These are phyloP conservation scores for Cochlearius cochlearius DNA, from an alignment of 2,113 vertebrate genomes.

Conservation along the genomic window DNA sequence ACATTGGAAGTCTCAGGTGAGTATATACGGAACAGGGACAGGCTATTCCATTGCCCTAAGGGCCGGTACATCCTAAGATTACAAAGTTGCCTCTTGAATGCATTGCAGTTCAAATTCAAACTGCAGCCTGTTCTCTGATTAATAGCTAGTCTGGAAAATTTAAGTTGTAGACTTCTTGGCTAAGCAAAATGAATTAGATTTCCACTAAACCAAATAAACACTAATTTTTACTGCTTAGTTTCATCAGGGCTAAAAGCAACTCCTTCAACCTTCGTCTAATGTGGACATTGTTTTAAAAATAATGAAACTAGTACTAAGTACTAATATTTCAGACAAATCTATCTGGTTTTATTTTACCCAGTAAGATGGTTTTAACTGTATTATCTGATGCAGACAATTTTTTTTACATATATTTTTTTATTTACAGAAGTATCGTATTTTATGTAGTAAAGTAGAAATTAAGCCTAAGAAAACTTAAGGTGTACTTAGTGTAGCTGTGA, in stretches of 20 bases:
- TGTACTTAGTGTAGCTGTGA: not conserved
- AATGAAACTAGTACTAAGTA: not conserved
- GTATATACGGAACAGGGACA: not conserved
- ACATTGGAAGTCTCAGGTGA: not conserved
- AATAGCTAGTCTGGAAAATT: not conserved
- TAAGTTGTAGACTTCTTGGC: not conserved
- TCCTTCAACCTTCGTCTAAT: not conserved
- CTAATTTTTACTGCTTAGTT: not conserved
- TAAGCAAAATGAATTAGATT: not conserved
- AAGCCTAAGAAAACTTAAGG: not conserved
- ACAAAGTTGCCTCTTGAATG: not conserved
- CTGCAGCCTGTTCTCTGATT: not conserved
- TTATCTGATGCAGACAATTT: not conserved
- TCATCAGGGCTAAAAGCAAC: not conserved
- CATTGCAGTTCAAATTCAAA: not conserved
- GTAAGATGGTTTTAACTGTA: not conserved
- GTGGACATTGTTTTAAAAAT: not conserved
- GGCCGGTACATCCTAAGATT: not conserved
- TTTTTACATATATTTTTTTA: too few species aligned
- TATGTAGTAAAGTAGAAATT: not conserved
- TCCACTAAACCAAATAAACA: not conserved
- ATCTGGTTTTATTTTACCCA: not conserved
- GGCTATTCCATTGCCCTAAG: not conserved
- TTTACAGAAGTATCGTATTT: not conserved
- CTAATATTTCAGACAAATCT: not conserved